phyloP scores from a whole-genome alignment of 30 jellyfish, hydroid and myxozoan genomes.

The Hydra vulgaris region DNA sequence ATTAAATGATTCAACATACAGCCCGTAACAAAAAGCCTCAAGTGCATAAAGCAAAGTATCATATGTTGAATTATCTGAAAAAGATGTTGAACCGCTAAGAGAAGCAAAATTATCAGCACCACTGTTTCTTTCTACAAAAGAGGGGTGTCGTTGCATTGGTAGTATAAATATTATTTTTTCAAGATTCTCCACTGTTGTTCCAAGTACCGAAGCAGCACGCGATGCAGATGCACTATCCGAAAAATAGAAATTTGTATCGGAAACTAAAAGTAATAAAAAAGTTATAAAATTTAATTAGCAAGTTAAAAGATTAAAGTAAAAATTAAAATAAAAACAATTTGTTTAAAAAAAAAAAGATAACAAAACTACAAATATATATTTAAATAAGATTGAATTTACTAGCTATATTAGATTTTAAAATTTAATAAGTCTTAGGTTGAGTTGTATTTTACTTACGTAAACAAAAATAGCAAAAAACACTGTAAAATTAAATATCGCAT shows the following conservation, averaged over 20 bases:
- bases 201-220: conserved; percentile 76
- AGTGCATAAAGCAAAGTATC: conserved; percentile 39
- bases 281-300: not conserved
- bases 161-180: conserved; percentile 59
- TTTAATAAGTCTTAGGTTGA: no score
- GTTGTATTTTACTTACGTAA: no score
- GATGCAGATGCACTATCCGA: conserved; percentile 59
- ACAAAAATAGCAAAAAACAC: no score
- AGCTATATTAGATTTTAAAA: no score
- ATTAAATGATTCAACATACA: conserved; percentile 82
- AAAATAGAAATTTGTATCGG: conserved; percentile 47
- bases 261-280: conserved; percentile 12
- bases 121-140: conserved; percentile 9
- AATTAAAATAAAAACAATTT: not conserved
- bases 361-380: no score
- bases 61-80: not conserved
- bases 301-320: not conserved
- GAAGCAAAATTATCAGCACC: conserved; percentile 10
- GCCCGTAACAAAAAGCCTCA: conserved; percentile 79
- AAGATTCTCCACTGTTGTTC: conserved; percentile 68
- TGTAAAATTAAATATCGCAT: no score
- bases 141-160: conserved; percentile 10
- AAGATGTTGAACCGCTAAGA: not conserved
- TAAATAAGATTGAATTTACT: no score
- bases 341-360: no score